phyloP scores from a whole-genome alignment of 2,797 vertebrate species.

The Myotis vivesi region DNA sequence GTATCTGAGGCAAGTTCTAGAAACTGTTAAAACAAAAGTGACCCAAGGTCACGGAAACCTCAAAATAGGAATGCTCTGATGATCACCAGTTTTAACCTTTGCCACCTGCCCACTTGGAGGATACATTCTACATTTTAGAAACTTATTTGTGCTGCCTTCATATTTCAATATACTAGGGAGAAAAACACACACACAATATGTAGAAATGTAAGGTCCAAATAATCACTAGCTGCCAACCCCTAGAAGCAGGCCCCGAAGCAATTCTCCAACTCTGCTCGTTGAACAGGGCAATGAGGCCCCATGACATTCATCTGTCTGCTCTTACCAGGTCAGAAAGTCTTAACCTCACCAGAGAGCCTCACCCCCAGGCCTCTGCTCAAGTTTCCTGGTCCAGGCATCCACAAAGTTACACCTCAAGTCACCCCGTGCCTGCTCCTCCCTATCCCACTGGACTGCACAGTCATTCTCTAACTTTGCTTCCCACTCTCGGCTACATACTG shows the following conservation, averaged over 20 bases:
- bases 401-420: neutral
- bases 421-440: neutral
- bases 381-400: neutral
- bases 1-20: constrained; percentile 34
- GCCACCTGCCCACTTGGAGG: neutral
- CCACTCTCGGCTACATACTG: neutral
- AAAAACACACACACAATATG: neutral
- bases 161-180: constrained; percentile 35
- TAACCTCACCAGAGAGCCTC: constrained; percentile 3
- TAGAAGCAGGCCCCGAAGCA: constrained; percentile 60
- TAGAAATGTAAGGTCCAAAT: constrained; percentile 46
- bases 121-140: neutral
- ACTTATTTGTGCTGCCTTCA: constrained; percentile 35
- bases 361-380: constrained; percentile 1
- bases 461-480: neutral
- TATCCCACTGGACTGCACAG: neutral
- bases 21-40: constrained; percentile 45
- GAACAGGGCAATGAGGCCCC: constrained; percentile 48
- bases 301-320: constrained; percentile 42
- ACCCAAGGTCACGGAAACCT: constrained; percentile 46
- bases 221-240: neutral
- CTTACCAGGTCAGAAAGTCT: constrained; percentile 44
- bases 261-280: neutral
- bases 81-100: constrained; percentile 39
- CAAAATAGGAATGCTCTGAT: constrained; percentile 21